Evolutionary conservation across 2,888 invertebrate species (phyloP).

Genomic region (Aethes cnicana): DNA sequence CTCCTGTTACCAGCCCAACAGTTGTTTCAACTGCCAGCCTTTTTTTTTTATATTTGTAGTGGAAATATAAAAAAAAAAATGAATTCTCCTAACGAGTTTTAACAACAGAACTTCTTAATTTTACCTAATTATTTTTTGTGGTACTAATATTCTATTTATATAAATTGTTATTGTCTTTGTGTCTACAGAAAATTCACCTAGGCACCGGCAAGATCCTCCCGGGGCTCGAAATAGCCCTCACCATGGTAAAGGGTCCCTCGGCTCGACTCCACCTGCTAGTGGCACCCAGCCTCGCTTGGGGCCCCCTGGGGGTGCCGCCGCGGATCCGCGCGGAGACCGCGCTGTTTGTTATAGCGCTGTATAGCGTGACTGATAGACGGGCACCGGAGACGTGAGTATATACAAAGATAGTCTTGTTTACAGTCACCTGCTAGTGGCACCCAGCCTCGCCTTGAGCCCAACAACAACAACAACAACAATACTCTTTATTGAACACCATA

Average conservation of each 20-base stretch:
- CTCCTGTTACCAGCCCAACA: no score
- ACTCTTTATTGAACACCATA: no score
- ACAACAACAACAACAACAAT: no score
- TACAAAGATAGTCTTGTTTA: no score
- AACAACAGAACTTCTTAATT: no score
- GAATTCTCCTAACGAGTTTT: no score
- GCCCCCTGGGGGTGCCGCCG: conserved; percentile 54
- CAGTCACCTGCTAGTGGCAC: conserved; percentile 58
- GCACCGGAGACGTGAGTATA: conserved; percentile 54
- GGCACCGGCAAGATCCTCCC: conserved; percentile 54
- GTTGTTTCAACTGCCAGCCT: no score
- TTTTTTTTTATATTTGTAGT: no score
- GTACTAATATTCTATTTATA: no score
- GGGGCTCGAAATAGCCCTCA: conserved; percentile 63
- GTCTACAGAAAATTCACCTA: conserved; percentile 51
- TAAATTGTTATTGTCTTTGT: no score
- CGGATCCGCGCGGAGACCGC: conserved; percentile 58
- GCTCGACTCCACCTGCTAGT: conserved; percentile 59
- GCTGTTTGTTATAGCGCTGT: conserved; percentile 59
- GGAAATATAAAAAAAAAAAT: no score
- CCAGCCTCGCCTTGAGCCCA: conserved; percentile 61
- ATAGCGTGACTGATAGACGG: conserved; percentile 49
- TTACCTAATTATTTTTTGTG: no score
- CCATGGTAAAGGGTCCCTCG: conserved; percentile 53
- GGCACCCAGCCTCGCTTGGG: conserved; percentile 62